These are phyloP conservation scores for Chaetorhynchus papuensis DNA, from an alignment of 2,113 vertebrate genomes.

Conservation along the genomic window DNA sequence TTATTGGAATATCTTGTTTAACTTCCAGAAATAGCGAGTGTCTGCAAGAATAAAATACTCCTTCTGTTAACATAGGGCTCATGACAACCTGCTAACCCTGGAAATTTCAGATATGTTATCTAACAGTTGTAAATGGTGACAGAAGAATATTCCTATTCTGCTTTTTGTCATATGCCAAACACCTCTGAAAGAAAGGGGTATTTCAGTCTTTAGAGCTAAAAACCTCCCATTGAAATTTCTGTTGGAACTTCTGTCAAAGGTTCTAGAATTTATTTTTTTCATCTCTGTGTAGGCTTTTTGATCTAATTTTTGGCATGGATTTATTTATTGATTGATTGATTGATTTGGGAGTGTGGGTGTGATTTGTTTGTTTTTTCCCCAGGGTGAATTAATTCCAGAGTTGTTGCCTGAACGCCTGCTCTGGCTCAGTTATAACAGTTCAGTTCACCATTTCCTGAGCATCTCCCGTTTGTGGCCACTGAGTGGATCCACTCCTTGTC, in stretches of 20 bases:
- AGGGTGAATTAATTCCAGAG: neutral
- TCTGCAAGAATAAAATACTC: constrained; percentile 23
- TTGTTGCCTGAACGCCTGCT: neutral
- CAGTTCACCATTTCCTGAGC: neutral
- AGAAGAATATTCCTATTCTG: neutral
- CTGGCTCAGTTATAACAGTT: neutral
- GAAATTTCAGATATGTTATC: neutral
- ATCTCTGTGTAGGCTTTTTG: neutral
- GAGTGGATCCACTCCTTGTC: neutral
- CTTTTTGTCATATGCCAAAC: neutral
- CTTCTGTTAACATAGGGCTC: constrained; percentile 33
- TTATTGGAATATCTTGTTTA: neutral
- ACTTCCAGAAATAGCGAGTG: neutral
- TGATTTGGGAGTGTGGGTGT: neutral
- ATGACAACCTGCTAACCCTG: constrained; percentile 27
- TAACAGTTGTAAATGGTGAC: neutral
- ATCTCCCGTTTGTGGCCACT: neutral
- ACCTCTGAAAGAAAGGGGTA: neutral
- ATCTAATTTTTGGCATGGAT: fast-evolving
- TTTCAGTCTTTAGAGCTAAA: neutral
- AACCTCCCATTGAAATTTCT: neutral
- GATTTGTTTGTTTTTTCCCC: neutral
- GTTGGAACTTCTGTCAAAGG: neutral
- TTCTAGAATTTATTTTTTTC: neutral
- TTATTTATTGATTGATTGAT: neutral